Evolutionary conservation across 2,797 vertebrate genomes (phyloP).

Genomic region (Scolopax rusticola): DNA sequence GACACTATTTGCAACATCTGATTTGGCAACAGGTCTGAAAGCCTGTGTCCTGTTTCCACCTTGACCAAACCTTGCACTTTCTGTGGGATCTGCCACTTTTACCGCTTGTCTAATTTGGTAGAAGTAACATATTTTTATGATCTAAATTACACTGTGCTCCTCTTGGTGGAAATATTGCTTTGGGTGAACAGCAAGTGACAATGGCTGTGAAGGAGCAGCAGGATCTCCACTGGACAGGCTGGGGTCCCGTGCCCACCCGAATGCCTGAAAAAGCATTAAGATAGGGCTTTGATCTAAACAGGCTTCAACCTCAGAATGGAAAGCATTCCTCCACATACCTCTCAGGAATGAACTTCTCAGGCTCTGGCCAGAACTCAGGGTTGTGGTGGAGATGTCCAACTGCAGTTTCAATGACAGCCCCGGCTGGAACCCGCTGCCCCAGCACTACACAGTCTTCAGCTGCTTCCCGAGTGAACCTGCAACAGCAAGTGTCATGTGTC

Average conservation of each 20-base stretch:
- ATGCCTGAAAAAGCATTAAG: neutral
- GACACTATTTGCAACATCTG: neutral
- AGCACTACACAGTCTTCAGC: slow-evolving; percentile 85
- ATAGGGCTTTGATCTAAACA: neutral
- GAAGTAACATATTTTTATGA: neutral
- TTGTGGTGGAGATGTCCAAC: slow-evolving; percentile 89
- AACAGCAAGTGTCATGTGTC: neutral
- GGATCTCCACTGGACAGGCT: neutral
- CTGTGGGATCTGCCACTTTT: neutral
- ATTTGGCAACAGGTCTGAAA: neutral
- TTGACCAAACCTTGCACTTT: neutral
- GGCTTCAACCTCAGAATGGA: neutral
- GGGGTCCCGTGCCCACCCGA: neutral
- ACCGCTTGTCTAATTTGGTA: neutral
- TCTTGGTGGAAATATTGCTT: neutral
- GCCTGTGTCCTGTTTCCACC: neutral
- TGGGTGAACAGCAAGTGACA: neutral
- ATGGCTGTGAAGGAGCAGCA: neutral
- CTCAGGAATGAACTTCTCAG: slow-evolving; percentile 91
- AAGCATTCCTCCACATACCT: slow-evolving; percentile 77
- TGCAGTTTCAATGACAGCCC: slow-evolving; percentile 86
- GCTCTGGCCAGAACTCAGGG: slow-evolving; percentile 89
- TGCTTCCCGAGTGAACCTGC: slow-evolving; percentile 87
- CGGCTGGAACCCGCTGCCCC: slow-evolving; percentile 87
- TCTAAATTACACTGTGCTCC: neutral